Evolutionary conservation across 2,888 invertebrate species (phyloP), one percentile per base, ranked within the genome.

Genomic region (Acleris holmiana): DNA sequence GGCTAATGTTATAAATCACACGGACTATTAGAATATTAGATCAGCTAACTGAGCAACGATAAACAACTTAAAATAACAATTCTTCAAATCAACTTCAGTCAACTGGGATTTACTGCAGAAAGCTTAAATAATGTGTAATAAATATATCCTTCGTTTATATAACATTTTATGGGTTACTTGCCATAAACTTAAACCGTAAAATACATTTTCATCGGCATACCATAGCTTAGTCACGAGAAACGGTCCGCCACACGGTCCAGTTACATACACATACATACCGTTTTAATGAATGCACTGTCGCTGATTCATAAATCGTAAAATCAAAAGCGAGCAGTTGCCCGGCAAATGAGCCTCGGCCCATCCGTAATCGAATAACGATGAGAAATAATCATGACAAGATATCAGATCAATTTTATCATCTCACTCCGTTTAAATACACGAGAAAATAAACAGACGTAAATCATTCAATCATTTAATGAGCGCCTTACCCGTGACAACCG

Each of bases 271-370:
- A 71, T 73, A 73, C 72, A 76, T 80, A 77, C 80, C 80, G 78
- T 83, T 83, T 79, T 78, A 80, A 81, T 79, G 80, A 84, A 83
- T 77, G 78, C 80, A 78, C 74, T 79, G 83, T 79, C 77, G 80
- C 80, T 84, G 86, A 88, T 82, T 88, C 85, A 86, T 80, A 78
- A 74, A 74, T 84, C 81, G 79, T 84, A 82, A 85, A 88, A 84
- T 82, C 79, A 80, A 79, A 82, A 59, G 77, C 77, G 79, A 56
- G 70, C 81, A 81, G 77, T 83, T 79, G 77, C 73, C 79, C 76
- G 77, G 76, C 69, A 76, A 83, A 82, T 79, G 74, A 77, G 76
- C 78, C 76, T 73, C 72, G 76, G 76, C 60, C 73, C 75, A 76
- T 78, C 62, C 70, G 68, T 69, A 73, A 68, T 69, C 57, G 56